phyloP scores from a whole-genome alignment of 2,797 vertebrate genomes.

The Myripristis murdjan region DNA sequence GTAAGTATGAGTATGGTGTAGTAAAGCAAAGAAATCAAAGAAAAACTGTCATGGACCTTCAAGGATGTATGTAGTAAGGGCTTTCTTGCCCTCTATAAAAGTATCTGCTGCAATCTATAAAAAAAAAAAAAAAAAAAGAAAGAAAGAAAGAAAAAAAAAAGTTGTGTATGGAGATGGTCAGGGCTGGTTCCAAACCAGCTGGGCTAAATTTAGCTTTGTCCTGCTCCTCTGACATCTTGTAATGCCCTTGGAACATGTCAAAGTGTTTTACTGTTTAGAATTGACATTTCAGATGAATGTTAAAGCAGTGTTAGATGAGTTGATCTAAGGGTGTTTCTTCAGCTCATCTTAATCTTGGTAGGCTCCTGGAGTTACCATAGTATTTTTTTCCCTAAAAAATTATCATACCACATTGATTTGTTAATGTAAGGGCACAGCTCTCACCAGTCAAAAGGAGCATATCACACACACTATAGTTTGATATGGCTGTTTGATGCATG shows the following conservation, averaged over 20 bases:
- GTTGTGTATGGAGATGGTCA: not conserved
- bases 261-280: not conserved
- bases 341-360: not conserved
- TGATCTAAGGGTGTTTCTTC: not conserved
- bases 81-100: not conserved
- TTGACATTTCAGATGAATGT: not conserved
- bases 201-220: constrained; percentile 3
- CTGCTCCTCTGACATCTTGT: not conserved
- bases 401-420: not conserved
- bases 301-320: not conserved
- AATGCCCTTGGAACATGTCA: not conserved
- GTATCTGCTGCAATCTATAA: not conserved
- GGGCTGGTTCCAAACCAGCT: not conserved
- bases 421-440: not conserved
- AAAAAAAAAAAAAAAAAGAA: not conserved
- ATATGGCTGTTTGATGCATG: too few species aligned
- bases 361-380: not conserved
- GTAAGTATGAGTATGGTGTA: too few species aligned
- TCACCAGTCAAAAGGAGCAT: not conserved
- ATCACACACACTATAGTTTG: constrained; percentile 10
- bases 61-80: not conserved
- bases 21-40: too few species aligned
- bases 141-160: not conserved
- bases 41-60: too few species aligned
- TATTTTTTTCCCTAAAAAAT: not conserved